A percentile compares a stretch with the other conserved stretches of the same genome.
phyloP scores from a whole-genome alignment of 2,113 vertebrate genomes.

The Dipodomys merriami region DNA sequence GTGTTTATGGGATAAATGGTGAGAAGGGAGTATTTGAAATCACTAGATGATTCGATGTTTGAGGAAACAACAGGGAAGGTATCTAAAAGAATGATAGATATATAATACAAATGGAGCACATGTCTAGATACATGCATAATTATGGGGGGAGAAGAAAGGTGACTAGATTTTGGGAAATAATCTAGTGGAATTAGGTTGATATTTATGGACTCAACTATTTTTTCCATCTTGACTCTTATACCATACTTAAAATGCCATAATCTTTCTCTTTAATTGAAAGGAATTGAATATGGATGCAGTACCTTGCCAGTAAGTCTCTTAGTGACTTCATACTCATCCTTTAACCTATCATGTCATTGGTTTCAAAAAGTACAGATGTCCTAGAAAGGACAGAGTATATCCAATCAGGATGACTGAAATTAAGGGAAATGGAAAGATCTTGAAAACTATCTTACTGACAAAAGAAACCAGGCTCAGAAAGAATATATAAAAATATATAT shows the following conservation, averaged over 20 bases:
- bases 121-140: not conserved
- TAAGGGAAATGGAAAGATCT: no score
- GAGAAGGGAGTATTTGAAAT: not conserved
- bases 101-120: not conserved
- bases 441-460: no score
- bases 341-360: not conserved
- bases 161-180: not conserved
- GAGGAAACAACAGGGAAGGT: not conserved
- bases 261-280: not conserved
- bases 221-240: not conserved
- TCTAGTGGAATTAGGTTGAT: not conserved
- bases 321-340: not conserved
- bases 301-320: not conserved
- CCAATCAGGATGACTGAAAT: no score
- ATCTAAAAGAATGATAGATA: not conserved
- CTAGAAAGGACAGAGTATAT: no score
- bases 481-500: no score
- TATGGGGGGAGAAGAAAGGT: not conserved
- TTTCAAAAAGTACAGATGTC: not conserved
- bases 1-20: conserved; percentile 2
- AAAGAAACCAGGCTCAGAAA: no score
- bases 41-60: not conserved
- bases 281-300: not conserved
- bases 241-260: not conserved
- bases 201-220: not conserved